Percentiles rank a stretch among this genome's conserved stretches.
Conservation (phyloP, 2,113 vertebrate species). For the Nerophis lumbriciformis region DNA sequence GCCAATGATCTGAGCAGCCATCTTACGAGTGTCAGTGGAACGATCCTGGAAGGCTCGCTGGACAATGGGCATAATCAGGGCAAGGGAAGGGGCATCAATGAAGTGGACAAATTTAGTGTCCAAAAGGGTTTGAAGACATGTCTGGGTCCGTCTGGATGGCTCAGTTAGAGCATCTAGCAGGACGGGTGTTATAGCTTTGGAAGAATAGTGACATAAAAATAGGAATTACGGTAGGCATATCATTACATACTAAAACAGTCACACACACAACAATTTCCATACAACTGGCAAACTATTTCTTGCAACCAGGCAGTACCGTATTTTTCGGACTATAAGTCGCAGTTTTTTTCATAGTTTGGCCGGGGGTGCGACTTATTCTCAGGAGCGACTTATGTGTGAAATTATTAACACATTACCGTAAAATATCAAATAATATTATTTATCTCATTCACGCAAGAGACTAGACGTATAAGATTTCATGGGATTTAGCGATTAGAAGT, state of each 20-base stretch:
- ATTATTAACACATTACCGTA: too few relatives aligned
- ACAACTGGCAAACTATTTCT: too few relatives aligned
- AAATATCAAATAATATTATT: too few relatives aligned
- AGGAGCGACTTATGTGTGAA: too few relatives aligned
- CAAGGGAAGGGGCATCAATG: constrained; percentile 93
- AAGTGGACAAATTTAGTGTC: constrained; percentile 99
- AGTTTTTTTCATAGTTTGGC: too few relatives aligned
- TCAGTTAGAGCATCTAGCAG: constrained; percentile 94
- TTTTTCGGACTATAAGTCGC: too few relatives aligned
- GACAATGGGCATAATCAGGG: constrained; percentile 98
- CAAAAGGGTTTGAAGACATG: constrained; percentile 91
- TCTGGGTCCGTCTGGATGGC: constrained; percentile 90
- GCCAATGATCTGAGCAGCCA: constrained; percentile 98
- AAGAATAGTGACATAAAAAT: not conserved
- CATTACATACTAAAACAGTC: not conserved
- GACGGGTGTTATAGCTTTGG: constrained; percentile 88
- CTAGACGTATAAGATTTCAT: too few relatives aligned
- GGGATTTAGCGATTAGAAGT: too few relatives aligned
- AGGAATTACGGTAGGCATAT: not conserved
- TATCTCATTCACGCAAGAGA: too few relatives aligned
- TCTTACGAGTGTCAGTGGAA: constrained; percentile 96
- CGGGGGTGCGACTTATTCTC: too few relatives aligned
- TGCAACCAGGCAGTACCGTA: too few relatives aligned
- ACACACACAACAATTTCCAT: too few relatives aligned
- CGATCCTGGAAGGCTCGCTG: constrained; percentile 97